Percentiles rank a stretch among this genome's conserved stretches.
Conservation (phyloP, 2,797 vertebrate genomes). For the Macrochelys suwanniensis region DNA sequence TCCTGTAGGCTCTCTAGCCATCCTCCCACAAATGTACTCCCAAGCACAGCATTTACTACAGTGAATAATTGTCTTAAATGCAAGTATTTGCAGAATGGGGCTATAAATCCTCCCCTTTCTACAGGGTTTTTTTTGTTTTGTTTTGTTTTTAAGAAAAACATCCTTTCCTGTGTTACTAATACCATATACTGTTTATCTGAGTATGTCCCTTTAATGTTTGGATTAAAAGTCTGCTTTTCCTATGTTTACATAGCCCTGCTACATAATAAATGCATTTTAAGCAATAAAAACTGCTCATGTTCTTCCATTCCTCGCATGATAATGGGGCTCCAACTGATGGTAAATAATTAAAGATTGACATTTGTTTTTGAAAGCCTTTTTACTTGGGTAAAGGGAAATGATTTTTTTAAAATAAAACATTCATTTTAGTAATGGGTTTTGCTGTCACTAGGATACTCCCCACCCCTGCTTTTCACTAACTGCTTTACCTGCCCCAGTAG, state of each 20-base stretch:
- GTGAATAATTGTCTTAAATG: neutral
- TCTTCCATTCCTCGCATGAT: neutral
- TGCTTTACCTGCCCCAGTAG: neutral
- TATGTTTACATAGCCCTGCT: neutral
- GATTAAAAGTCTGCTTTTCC: neutral
- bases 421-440: neutral
- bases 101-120: neutral
- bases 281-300: neutral
- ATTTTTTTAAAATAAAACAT: neutral
- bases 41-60: neutral
- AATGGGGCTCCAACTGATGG: neutral
- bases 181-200: neutral
- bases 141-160: neutral
- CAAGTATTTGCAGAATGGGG: neutral
- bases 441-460: neutral
- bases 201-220: neutral
- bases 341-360: neutral
- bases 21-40: neutral
- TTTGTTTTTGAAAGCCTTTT: neutral
- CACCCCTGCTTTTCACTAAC: neutral
- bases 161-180: neutral
- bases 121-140: neutral
- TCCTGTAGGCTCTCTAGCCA: neutral
- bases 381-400: neutral
- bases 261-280: neutral